These are phyloP conservation scores for Artemia franciscana DNA, from an alignment of 1,140 invertebrate genomes.

Conservation along the genomic window DNA sequence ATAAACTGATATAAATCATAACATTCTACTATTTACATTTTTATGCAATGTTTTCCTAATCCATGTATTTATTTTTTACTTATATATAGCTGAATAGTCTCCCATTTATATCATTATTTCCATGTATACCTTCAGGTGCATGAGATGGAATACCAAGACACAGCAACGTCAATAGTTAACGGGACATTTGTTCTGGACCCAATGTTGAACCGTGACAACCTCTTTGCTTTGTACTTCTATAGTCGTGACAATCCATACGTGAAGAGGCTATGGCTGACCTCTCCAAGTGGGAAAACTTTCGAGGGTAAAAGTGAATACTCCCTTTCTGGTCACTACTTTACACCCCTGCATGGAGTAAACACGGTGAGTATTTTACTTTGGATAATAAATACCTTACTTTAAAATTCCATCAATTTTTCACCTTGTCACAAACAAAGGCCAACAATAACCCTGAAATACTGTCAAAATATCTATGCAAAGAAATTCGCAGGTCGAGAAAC, in stretches of 20 bases:
- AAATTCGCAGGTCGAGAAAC: no score
- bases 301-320: slow-evolving; percentile 8
- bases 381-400: background rate
- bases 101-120: no score
- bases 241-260: slow-evolving; percentile 14
- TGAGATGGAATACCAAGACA: slow-evolving; percentile 8
- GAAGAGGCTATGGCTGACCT: slow-evolving; percentile 9
- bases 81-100: no score
- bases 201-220: slow-evolving; percentile 11
- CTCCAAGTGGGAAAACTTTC: slow-evolving; percentile 6
- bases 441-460: no score
- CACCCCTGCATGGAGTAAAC: slow-evolving; percentile 7
- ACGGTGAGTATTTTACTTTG: slow-evolving; percentile 5
- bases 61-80: no score
- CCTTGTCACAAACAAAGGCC: no score
- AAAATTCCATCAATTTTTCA: no score
- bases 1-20: no score
- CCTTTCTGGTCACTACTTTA: slow-evolving; percentile 9
- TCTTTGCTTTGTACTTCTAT: slow-evolving; percentile 15
- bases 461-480: no score
- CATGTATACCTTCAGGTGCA: slow-evolving; percentile 7
- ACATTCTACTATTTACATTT: no score
- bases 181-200: slow-evolving; percentile 14
- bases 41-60: no score
- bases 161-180: slow-evolving; percentile 7